Evolutionary conservation across 2,888 invertebrate species (phyloP).

Genomic region (Lycaena phlaeas): DNA sequence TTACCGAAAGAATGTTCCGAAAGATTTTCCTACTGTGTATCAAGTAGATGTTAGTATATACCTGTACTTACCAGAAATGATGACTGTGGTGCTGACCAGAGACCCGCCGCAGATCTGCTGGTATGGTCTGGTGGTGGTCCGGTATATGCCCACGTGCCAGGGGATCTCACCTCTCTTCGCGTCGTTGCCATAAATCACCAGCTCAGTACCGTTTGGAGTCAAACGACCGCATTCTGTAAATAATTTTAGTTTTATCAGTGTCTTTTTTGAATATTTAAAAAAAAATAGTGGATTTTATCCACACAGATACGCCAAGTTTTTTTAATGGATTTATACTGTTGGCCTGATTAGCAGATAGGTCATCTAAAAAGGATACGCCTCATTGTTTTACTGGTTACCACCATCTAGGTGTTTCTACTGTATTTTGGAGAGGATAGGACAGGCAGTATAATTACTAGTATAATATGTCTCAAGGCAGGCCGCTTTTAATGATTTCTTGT

Average conservation of each 20-base stretch:
- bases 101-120: constrained; percentile 71
- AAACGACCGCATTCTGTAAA: constrained; percentile 36
- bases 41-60: background rate
- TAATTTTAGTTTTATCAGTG: background rate
- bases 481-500: no score
- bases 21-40: no score
- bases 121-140: constrained; percentile 43
- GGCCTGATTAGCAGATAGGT: no score
- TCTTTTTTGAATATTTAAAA: background rate
- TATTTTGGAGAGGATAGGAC: no score
- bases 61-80: constrained; percentile 37
- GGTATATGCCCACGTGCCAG: constrained; percentile 72
- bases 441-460: no score
- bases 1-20: no score
- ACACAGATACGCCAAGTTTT: no score
- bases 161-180: constrained; percentile 48
- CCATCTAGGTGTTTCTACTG: no score
- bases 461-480: no score
- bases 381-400: no score
- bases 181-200: constrained; percentile 46
- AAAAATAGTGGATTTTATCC: background rate
- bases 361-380: no score
- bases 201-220: constrained; percentile 29
- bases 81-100: constrained; percentile 40
- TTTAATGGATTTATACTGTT: no score